Evolutionary conservation across 2,888 invertebrate genomes (phyloP), one percentile per base, ranked within the genome.

Genomic region (Dolichopus griseipennis): DNA sequence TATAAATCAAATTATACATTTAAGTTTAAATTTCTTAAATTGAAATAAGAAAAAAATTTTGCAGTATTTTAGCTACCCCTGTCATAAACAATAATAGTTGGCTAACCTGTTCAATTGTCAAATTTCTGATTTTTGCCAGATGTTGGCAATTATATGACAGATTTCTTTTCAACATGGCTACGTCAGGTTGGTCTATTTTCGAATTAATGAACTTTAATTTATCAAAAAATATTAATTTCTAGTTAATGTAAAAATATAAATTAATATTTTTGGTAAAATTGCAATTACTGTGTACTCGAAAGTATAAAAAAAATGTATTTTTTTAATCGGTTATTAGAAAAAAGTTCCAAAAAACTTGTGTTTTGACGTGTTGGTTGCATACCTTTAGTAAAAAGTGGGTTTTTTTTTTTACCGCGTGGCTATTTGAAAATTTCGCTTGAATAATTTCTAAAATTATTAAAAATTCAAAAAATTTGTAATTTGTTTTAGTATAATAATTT

Each of bases 141-240:
- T 52, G 52, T 52, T 52, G 52, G 52, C 52, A 18, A 52, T 15
- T n/a, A 52, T 52, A 18, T 52, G 52, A 52, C 52, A 52, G 12
- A 72, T 69, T 72, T 75, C 75, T 77, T 83, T 84, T 83, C 85
- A 87, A 87, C 85, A 88, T 88, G 88, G 88, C 88, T 85, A 85
- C 87, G 83, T 83, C 87, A 88, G 88, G 88, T 88, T 86, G 84
- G 88, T 87, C 52, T 81, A 79, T 78, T 77, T 76, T 69, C 9
- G 15, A 34, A 21, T 37, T 10, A n/a, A 37, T 65, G 6, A n/a
- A 52, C n/a, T 52, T 3, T 18, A 52, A 52, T 52, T 52, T 37
- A 37, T 27, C 5, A 37, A 37, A 37, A 37, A 37, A 37, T 7
- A 5, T 37, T 5, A 37, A 10, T 37, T 37, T 10, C 8, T 12